phyloP scores from a whole-genome alignment of 2,888 invertebrate genomes.

The Parthenolecanium corni region DNA sequence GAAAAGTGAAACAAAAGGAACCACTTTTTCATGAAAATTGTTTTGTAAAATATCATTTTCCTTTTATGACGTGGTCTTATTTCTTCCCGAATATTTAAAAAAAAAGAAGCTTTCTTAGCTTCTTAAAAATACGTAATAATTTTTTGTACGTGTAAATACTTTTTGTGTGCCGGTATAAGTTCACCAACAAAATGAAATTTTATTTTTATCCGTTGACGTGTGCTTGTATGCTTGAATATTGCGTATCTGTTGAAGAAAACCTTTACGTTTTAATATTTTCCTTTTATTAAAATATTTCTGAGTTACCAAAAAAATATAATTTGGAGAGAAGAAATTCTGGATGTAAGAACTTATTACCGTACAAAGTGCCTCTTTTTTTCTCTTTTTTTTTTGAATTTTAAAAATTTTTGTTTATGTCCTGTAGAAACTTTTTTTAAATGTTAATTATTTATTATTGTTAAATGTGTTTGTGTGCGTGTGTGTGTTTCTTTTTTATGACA shows the following conservation, averaged over 20 bases:
- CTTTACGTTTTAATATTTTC: neutral
- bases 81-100: too few relatives aligned
- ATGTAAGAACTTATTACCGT: slow-evolving; percentile 5
- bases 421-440: slow-evolving; percentile 2
- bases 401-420: slow-evolving; percentile 1
- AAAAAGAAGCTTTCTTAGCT: too few relatives aligned
- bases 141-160: neutral
- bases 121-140: neutral
- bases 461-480: slow-evolving; percentile 13
- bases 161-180: neutral
- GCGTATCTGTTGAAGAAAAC: slow-evolving; percentile 1
- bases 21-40: too few relatives aligned
- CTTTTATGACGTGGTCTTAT: too few relatives aligned
- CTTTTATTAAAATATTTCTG: neutral
- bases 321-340: neutral
- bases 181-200: slow-evolving; percentile 5
- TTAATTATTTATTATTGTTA: slow-evolving; percentile 15
- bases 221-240: too few relatives aligned
- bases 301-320: slow-evolving; percentile 8
- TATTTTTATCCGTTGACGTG: neutral
- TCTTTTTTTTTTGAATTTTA: neutral
- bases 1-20: too few relatives aligned
- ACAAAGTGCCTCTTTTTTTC: slow-evolving; percentile 14
- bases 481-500: neutral
- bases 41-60: too few relatives aligned